Evolutionary conservation across 2,113 vertebrate genomes (phyloP), one percentile per base, ranked within the genome.

Genomic region (Cichladusa arquata): DNA sequence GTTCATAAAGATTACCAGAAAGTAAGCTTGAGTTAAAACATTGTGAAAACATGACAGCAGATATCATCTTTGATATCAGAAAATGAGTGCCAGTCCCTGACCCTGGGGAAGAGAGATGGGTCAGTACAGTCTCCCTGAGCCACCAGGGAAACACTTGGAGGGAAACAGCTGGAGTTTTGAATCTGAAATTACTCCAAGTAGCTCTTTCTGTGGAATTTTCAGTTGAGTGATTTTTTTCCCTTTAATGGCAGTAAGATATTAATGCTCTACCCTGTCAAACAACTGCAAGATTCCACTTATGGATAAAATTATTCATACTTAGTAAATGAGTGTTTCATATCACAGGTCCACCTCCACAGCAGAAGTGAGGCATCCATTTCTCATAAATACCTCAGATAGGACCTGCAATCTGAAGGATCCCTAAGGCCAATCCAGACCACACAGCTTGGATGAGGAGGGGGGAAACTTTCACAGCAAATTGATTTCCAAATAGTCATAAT

Each of bases 41-140:
- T 5, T 12, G 18, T 12, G 25, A 51, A 70, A 66, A 54, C 1
- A 31, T 3, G 11, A 61, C 36, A 54, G 20, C n/a, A 56, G 47
- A n/a, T n/a, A n/a, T n/a, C n/a, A n/a, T n/a, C n/a, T n/a, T 19
- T 0, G 0, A 9, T 19, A 56, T 11, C 23, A 69, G 67, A 42
- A 58, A 60, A 60, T 9, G 6, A n/a, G 33, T 8, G 14, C 25
- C 62, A 71, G 77, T 12, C 38, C 12, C 69, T 14, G 20, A 29
- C 22, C 28, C 54, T 54, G 18, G 15, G 44, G 25, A 23, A 45
- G 19, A 31, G 62, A 61, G 17, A 17, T 6, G 40, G 33, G 19
- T 70, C 76, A 20, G 5, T 8, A 6, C 1, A 23, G 11, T 1
- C 13, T 42, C 20, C 33, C 26, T 16, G 12, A 76, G 31, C 23